Conservation (phyloP, 35 echinoderm and acorn worm species). For the Holothuria glaberrima region DNA sequence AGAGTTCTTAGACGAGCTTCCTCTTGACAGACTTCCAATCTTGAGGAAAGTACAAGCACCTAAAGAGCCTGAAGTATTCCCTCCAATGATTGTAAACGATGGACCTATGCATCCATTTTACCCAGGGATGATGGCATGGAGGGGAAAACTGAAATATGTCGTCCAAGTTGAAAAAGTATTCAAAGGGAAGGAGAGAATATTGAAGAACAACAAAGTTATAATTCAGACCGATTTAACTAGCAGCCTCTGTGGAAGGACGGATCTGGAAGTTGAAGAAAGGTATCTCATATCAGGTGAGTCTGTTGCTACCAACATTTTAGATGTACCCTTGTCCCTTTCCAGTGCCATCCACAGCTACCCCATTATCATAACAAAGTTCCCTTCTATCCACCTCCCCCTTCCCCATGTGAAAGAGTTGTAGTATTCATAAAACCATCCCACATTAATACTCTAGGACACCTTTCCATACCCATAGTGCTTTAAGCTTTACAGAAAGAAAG, state of each 20-base stretch:
- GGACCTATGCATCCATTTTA: background rate
- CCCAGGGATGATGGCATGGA: background rate
- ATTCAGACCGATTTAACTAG: conserved; percentile 32
- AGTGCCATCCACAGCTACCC: no score
- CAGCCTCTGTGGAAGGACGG: conserved; percentile 23
- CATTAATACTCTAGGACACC: no score
- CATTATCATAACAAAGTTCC: no score
- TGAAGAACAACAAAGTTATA: conserved; percentile 51
- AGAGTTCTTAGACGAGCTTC: background rate
- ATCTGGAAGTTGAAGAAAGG: conserved; percentile 31
- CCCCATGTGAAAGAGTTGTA: no score
- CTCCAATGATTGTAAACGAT: conserved; percentile 43
- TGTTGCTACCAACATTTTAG: background rate
- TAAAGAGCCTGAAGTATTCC: background rate
- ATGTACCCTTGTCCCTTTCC: no score
- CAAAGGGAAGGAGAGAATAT: conserved; percentile 46
- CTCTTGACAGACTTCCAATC: background rate
- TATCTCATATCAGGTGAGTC: conserved; percentile 50
- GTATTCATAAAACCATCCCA: no score
- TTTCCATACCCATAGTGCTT: no score
- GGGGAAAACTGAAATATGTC: conserved; percentile 32
- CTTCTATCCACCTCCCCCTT: no score
- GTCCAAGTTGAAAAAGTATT: conserved; percentile 57
- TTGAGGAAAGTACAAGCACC: conserved; percentile 45
- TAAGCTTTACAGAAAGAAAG: no score